phyloP scores from a whole-genome alignment of 1,140 invertebrate species.

The Pachyrhynchus sulphureomaculatus region DNA sequence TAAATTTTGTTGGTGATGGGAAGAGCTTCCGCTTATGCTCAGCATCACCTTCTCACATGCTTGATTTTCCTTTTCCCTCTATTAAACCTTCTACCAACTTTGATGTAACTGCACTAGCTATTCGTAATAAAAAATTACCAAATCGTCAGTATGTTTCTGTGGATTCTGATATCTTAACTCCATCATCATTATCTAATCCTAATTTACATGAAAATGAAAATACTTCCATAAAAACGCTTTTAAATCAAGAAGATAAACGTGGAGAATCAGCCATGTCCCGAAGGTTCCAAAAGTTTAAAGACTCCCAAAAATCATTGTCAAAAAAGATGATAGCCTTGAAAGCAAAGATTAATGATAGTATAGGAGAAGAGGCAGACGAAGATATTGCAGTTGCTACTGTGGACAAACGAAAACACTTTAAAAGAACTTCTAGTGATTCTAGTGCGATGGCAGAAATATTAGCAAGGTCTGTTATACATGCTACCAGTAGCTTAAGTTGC shows the following conservation, averaged over 20 bases:
- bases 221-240: conserved; percentile 53
- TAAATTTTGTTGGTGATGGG: conserved; percentile 48
- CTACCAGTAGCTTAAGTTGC: conserved; percentile 58
- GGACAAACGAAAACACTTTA: conserved; percentile 51
- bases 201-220: conserved; percentile 40
- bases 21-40: conserved; percentile 46
- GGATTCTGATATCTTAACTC: conserved; percentile 13
- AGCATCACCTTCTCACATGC: conserved; percentile 19
- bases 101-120: no score
- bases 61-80: conserved; percentile 21
- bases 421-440: conserved; percentile 59
- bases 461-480: conserved; percentile 62
- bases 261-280: conserved; percentile 55
- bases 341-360: conserved; percentile 49
- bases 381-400: conserved; percentile 20
- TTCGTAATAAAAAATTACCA: conserved; percentile 23
- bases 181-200: conserved; percentile 33
- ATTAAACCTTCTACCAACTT: conserved; percentile 21
- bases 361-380: conserved; percentile 47
- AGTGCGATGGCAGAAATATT: conserved; percentile 64
- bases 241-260: conserved; percentile 60
- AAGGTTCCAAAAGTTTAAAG: conserved; percentile 57
- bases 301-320: conserved; percentile 57
- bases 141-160: conserved; percentile 26
- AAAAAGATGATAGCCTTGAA: conserved; percentile 55